phyloP scores from a whole-genome alignment of 2,113 vertebrate genomes.

The Progne subis region DNA sequence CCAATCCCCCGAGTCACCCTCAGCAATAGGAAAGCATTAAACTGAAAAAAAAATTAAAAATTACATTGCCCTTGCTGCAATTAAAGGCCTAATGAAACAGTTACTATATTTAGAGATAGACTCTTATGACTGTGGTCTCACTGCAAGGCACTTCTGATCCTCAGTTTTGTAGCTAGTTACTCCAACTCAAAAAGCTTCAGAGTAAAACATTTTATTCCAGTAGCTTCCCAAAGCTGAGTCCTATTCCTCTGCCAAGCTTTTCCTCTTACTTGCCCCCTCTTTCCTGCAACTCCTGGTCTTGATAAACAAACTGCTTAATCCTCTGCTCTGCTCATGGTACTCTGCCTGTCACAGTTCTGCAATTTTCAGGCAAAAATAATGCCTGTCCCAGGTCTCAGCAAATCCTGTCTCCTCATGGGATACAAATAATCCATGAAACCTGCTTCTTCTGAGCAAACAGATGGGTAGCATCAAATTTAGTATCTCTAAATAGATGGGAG shows the following conservation, averaged over 20 bases:
- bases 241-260: not conserved
- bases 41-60: not conserved
- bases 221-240: not conserved
- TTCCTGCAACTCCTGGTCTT: not conserved
- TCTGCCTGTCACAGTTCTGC: not conserved
- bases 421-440: conserved; percentile 21
- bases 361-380: not conserved
- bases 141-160: not conserved
- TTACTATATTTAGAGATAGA: not conserved
- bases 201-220: not conserved
- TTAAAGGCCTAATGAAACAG: not conserved
- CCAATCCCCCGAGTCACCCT: not conserved
- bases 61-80: not conserved
- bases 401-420: not conserved
- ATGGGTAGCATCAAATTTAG: conserved; percentile 12
- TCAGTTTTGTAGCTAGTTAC: not conserved
- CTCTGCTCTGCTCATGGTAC: not conserved
- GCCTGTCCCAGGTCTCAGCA: not conserved
- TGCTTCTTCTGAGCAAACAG: not conserved
- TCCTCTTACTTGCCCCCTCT: not conserved
- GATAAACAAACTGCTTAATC: not conserved
- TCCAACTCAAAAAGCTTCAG: not conserved
- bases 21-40: not conserved
- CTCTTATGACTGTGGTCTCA: not conserved
- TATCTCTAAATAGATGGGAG: not conserved